Percentiles rank a stretch among this genome's conserved stretches.
Evolutionary conservation across 2,888 invertebrate genomes (phyloP).

Genomic region (Elegia similella): DNA sequence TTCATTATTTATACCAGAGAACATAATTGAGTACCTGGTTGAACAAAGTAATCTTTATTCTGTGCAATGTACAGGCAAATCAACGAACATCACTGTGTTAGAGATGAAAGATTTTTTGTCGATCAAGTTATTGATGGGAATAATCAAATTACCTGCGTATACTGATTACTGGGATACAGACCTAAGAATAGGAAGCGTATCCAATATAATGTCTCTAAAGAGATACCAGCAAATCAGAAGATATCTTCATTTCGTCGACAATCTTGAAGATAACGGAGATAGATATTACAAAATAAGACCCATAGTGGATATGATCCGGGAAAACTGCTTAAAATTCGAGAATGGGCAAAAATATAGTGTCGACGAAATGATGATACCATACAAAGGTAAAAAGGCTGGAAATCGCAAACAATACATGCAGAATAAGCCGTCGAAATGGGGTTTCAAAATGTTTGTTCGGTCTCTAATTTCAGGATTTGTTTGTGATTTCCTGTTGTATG

Average conservation of each 20-base stretch:
- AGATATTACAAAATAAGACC: neutral
- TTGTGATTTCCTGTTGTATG: too few relatives aligned
- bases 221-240: neutral
- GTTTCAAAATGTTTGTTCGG: too few relatives aligned
- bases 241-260: neutral
- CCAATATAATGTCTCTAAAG: neutral
- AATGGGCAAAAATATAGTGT: too few relatives aligned
- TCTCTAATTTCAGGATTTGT: too few relatives aligned
- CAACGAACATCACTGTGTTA: neutral
- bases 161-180: neutral
- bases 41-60: too few relatives aligned
- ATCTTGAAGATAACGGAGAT: neutral
- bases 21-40: too few relatives aligned
- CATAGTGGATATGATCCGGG: neutral
- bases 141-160: neutral
- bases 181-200: neutral
- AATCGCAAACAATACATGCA: too few relatives aligned
- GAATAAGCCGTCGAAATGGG: too few relatives aligned
- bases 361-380: too few relatives aligned
- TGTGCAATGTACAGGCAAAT: too few relatives aligned
- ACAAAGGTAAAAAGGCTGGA: too few relatives aligned
- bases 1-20: too few relatives aligned
- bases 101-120: neutral
- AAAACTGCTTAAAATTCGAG: neutral
- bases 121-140: neutral